Evolutionary conservation across 1,140 invertebrate species (phyloP).

Genomic region (Hestina assimilis): DNA sequence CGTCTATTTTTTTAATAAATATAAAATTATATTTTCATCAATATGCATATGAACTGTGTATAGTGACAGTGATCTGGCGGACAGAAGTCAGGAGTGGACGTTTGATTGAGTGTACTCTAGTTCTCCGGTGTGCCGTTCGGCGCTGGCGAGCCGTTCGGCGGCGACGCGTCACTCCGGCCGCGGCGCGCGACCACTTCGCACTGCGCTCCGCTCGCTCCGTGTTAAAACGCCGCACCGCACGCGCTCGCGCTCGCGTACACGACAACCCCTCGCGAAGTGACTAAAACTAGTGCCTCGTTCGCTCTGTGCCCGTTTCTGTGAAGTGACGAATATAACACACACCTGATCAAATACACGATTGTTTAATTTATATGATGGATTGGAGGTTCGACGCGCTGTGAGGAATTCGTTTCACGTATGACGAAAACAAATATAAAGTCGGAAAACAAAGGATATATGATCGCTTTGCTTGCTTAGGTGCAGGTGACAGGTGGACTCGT

Average conservation of each 20-base stretch:
- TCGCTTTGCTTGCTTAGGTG: constrained; percentile 62
- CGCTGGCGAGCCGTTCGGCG: constrained; percentile 23
- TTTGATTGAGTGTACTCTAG: constrained; percentile 46
- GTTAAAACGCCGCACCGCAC: constrained; percentile 27
- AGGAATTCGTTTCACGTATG: constrained; percentile 59
- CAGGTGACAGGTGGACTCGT: constrained; percentile 51
- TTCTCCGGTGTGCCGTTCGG: background rate
- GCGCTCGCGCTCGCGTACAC: background rate
- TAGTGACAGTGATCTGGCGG: constrained; percentile 32
- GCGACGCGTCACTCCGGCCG: constrained; percentile 68
- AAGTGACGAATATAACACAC: constrained; percentile 41
- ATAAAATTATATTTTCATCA: too few species aligned
- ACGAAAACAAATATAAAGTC: constrained; percentile 60
- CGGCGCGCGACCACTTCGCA: constrained; percentile 57
- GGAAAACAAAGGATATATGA: constrained; percentile 64
- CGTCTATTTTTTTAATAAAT: too few species aligned
- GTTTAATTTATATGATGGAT: constrained; percentile 52
- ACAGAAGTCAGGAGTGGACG: constrained; percentile 23
- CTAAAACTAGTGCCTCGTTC: constrained; percentile 41
- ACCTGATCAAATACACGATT: constrained; percentile 57
- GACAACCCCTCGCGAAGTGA: constrained; percentile 40
- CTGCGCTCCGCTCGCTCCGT: constrained; percentile 35
- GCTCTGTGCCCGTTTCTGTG: constrained; percentile 47
- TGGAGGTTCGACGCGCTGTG: constrained; percentile 41
- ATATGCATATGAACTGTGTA: constrained; percentile 43